Base-by-base conservation (phyloP, 2,797 vertebrate genomes). In the Myiothlypis coronata region DNA sequence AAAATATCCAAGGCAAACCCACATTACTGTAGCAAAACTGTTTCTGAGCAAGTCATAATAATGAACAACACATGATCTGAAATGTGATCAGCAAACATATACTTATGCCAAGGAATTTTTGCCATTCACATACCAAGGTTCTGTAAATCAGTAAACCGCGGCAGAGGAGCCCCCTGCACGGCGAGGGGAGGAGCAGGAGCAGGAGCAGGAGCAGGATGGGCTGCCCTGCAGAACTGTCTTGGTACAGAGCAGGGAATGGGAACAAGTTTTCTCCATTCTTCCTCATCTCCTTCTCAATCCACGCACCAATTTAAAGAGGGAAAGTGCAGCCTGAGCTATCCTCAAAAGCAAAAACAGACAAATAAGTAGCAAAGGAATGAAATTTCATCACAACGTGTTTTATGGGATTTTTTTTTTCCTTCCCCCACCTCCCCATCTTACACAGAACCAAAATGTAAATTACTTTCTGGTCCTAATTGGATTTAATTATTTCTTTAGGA, bases 41-140 rank as follows among this genome's bases (percentile, higher is more conserved):
- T 98, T 98, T 97, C 97, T 95, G 97, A 97, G 97, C 96, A 95
- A 98, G 97, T 98, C 97, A 97, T 97, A 98, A 98, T 98, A 98
- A 98, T 97, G 98, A 98, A 97, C 97, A 98, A 97, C 98, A 98
- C 97, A 98, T 98, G 98, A 98, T 98, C 96, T 98, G 98, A 98
- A 98, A 98, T 98, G 98, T 96, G 97, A 98, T 98, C 98, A 98
- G 98, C 97, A 98, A 98, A 98, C 97, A 98, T 96, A 97, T 44
- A 93, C 96, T 96, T 96, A 96, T 96, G 98, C 98, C 98, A 98
- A 98, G 95, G 96, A 98, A 97, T 96, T 96, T 96, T 96, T 96
- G 91, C 97, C 97, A 97, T 98, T 98, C 97, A 97, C 95, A 96
- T 97, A 97, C 96, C 96, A 97, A 97, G 94, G 89, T 97, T 98